Base-by-base conservation (phyloP, 37 sponge, comb jelly and placozoan species). In the Aphrocallistes beatrix region DNA sequence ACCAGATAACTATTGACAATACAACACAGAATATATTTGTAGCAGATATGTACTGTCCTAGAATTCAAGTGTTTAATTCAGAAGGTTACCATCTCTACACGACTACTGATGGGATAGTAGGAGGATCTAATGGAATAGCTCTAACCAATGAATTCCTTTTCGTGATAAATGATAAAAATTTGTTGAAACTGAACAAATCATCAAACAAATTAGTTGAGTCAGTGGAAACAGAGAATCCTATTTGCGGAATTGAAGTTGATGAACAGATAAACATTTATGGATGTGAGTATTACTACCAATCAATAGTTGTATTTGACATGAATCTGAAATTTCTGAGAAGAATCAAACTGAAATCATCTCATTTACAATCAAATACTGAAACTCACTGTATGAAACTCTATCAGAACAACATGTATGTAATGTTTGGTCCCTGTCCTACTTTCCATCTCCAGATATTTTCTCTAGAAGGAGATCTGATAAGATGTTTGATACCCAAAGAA, bases 51-150 rank as follows among this genome's bases (percentile, higher is more conserved):
- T 3, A 32, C 21, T 19, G 28, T 60, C 10, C 10, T 30, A 60
- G 10, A 13, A 60, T 60, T 25, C 75, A 60, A 60, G 75, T 60
- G n/a, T 60, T 60, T 30, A 60, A 3, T 19, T 19, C 10, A 32
- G 75, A 60, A 60, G 75, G 75, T 13, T 25, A 60, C 75, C 75
- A 60, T 60, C 75, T 60, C 75, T 60, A 60, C 75, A 60, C 10
- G 34, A 60, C n/a, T 25, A 19, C 75, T 25, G n/a, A 19, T 25
- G 32, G 28, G 10, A 6, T 32, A 60, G 10, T 6, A 25, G n/a
- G n/a, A n/a, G n/a, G n/a, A n/a, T 30, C 75, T 60, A 60, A 25
- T 60, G 75, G 75, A 3, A 60, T 60, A 60, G 75, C 75, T 60
- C 75, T 60, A 13, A 60, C 34, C 1, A 13, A 60, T 19, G 75